Conservation (phyloP, 2,113 vertebrate genomes). For the Acrocephalus kingi region DNA sequence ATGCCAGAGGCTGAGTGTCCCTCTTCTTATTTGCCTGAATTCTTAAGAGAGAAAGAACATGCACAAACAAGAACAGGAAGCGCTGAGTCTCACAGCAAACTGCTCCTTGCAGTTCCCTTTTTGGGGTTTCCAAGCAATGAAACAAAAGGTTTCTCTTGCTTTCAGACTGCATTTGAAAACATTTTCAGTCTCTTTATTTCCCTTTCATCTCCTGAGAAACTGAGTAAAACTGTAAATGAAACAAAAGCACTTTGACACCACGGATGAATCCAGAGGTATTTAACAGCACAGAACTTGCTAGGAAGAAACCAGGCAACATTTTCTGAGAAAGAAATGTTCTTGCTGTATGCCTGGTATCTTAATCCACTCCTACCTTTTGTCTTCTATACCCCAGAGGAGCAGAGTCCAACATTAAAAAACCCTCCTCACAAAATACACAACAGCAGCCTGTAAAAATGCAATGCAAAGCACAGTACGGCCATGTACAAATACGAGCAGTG, state of each 20-base stretch:
- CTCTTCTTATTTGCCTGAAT: background rate
- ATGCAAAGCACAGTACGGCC: background rate
- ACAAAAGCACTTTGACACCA: background rate
- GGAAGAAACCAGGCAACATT: background rate
- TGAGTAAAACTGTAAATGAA: background rate
- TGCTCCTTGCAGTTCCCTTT: background rate
- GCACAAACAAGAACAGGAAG: background rate
- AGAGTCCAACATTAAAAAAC: background rate
- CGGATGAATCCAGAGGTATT: background rate
- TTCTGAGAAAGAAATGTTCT: background rate
- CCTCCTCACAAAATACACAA: background rate
- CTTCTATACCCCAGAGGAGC: background rate
- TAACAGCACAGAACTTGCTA: background rate
- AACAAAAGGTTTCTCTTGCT: background rate
- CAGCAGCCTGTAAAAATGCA: background rate
- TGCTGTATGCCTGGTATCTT: background rate
- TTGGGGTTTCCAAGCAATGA: background rate
- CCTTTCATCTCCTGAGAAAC: background rate
- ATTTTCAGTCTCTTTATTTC: background rate
- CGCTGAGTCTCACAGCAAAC: background rate
- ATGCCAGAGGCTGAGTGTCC: background rate
- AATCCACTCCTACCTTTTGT: background rate
- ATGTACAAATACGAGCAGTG: rapidly evolving
- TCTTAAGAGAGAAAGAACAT: background rate
- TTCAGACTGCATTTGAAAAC: background rate